These are phyloP conservation scores for Centropus unirufus DNA, from an alignment of 2,113 vertebrate genomes.

Conservation along the genomic window DNA sequence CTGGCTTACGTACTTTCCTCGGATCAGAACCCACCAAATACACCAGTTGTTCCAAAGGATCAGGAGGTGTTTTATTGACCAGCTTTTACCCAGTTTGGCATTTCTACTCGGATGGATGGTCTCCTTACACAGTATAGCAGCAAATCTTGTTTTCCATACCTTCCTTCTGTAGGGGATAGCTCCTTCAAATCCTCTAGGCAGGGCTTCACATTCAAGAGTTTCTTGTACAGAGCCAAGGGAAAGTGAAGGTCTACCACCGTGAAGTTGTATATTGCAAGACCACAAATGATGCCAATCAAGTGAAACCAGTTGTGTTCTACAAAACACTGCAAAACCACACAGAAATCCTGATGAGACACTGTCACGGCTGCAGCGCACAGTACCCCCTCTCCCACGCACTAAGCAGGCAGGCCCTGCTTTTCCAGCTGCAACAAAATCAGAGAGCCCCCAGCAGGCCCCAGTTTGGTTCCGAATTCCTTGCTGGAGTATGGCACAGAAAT, in stretches of 20 bases:
- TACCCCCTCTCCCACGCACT: neutral
- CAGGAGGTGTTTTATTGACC: neutral
- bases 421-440: neutral
- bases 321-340: constrained; percentile 85
- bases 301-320: constrained; percentile 98
- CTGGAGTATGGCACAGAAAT: neutral
- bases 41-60: neutral
- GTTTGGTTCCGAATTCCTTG: neutral
- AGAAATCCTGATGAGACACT: constrained; percentile 30
- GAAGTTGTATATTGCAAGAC: constrained; percentile 96
- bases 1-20: neutral
- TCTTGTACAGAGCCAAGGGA: constrained; percentile 94
- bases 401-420: neutral
- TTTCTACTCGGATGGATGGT: neutral
- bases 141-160: constrained; percentile 73
- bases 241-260: constrained; percentile 97
- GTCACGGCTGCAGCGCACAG: neutral
- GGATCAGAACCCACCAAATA: neutral
- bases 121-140: neutral
- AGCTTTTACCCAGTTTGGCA: neutral
- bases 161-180: constrained; percentile 93
- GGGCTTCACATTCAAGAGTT: constrained; percentile 86
- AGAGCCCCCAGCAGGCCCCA: neutral
- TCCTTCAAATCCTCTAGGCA: constrained; percentile 92
- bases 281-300: constrained; percentile 93